phyloP scores from a whole-genome alignment of 2,113 vertebrate genomes.

The Macquaria australasica region DNA sequence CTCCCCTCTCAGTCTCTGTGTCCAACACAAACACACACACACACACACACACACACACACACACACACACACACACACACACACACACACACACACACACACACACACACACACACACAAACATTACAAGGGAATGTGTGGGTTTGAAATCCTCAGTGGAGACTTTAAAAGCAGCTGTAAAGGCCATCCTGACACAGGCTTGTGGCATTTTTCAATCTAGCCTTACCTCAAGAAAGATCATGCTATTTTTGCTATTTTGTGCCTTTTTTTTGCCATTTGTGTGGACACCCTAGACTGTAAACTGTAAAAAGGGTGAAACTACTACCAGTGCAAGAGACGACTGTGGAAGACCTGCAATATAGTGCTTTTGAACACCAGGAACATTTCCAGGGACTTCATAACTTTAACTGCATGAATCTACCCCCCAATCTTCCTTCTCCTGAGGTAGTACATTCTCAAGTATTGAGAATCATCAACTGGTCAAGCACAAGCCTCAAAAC shows the following conservation, averaged over 20 bases:
- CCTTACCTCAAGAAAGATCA: neutral
- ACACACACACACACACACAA: slow-evolving; percentile 20
- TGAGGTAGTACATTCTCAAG: neutral
- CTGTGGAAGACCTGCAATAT: neutral
- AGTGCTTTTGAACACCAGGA: neutral
- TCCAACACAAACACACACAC: slow-evolving; percentile 10
- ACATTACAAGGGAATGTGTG: slow-evolving; percentile 38
- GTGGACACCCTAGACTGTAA: neutral
- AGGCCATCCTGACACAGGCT: slow-evolving; percentile 29
- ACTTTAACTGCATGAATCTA: neutral
- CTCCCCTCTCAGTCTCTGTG: slow-evolving; percentile 21
- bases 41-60: slow-evolving; percentile 24
- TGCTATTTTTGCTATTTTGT: neutral
- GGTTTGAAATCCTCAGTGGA: slow-evolving; percentile 13
- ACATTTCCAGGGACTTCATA: neutral
- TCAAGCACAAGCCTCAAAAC: neutral
- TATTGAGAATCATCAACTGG: neutral
- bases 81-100: neutral
- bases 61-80: slow-evolving; percentile 6
- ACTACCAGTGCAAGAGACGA: neutral
- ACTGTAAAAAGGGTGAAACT: neutral
- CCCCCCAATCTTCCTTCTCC: neutral
- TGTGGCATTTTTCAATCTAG: slow-evolving; percentile 34
- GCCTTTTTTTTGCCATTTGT: neutral
- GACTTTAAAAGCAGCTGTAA: slow-evolving; percentile 27